Conservation (phyloP, 2,797 vertebrate species). For the Scomberomorus guttatus region DNA sequence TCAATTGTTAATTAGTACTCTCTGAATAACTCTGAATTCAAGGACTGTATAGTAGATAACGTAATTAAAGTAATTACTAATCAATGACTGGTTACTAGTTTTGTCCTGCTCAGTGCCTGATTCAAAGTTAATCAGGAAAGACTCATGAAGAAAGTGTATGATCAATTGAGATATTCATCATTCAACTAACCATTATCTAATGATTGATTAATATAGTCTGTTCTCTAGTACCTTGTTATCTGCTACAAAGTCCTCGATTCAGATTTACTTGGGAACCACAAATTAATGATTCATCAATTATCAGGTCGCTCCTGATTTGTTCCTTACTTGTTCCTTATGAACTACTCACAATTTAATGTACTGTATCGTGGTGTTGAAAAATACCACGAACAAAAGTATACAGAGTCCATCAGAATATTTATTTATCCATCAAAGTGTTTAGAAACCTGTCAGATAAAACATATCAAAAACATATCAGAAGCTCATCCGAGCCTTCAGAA, state of each 20-base stretch:
- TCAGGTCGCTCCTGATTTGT: background rate
- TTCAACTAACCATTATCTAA: no score
- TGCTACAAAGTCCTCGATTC: background rate
- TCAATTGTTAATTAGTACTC: background rate
- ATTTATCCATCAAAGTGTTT: background rate
- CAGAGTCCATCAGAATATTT: background rate
- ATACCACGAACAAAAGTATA: background rate
- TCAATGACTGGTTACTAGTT: no score
- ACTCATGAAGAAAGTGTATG: no score
- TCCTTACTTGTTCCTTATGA: background rate
- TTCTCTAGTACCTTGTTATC: background rate
- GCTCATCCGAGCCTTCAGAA: slow-evolving; percentile 1
- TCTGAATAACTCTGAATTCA: no score
- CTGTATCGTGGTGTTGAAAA: background rate
- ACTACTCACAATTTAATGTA: background rate
- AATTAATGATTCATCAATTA: background rate
- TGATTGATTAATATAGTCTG: background rate
- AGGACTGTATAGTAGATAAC: background rate
- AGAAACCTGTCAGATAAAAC: slow-evolving; percentile 9
- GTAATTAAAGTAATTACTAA: no score
- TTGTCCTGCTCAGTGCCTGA: no score
- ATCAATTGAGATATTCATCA: no score
- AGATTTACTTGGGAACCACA: background rate
- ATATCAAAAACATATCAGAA: background rate
- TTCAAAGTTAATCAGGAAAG: no score